These are phyloP conservation scores for Centropus bengalensis DNA, from an alignment of 2,113 vertebrate genomes.

Conservation along the genomic window DNA sequence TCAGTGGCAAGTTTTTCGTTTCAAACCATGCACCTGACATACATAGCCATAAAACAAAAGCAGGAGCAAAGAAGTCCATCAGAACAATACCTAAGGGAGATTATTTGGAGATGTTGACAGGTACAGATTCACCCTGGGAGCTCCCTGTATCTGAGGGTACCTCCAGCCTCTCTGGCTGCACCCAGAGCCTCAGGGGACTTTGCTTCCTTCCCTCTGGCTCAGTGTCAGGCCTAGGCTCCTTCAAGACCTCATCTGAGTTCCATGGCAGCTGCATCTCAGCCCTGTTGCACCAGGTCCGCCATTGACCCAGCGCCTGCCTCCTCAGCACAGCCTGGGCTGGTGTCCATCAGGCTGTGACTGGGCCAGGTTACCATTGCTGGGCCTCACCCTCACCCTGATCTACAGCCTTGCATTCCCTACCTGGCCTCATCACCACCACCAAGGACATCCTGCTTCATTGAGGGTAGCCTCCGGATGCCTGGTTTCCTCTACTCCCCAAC, in stretches of 20 bases:
- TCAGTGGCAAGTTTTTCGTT: not conserved
- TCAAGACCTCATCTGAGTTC: not conserved
- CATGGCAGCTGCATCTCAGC: rapidly evolving
- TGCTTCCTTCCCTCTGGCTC: not conserved
- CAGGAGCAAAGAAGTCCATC: rapidly evolving
- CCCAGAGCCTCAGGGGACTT: too few species aligned
- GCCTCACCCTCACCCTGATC: too few species aligned
- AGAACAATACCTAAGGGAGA: not conserved
- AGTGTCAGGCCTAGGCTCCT: not conserved
- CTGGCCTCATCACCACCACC: too few species aligned
- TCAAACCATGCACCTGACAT: not conserved
- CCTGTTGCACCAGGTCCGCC: not conserved
- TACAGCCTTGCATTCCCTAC: rapidly evolving
- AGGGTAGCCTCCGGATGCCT: not conserved
- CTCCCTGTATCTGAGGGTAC: not conserved
- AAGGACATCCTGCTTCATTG: not conserved
- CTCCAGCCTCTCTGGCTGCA: not conserved
- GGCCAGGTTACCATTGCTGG: rapidly evolving
- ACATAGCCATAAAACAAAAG: not conserved
- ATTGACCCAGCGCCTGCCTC: not conserved
- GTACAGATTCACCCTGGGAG: not conserved
- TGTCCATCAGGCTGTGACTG: rapidly evolving
- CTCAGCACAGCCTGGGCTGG: not conserved
- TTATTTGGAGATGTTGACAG: not conserved
- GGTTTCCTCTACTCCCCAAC: rapidly evolving